A percentile compares a stretch with the other conserved stretches of the same genome.
Evolutionary conservation across 2,797 vertebrate genomes (phyloP).

Genomic region (Phaenicophaeus curvirostris): DNA sequence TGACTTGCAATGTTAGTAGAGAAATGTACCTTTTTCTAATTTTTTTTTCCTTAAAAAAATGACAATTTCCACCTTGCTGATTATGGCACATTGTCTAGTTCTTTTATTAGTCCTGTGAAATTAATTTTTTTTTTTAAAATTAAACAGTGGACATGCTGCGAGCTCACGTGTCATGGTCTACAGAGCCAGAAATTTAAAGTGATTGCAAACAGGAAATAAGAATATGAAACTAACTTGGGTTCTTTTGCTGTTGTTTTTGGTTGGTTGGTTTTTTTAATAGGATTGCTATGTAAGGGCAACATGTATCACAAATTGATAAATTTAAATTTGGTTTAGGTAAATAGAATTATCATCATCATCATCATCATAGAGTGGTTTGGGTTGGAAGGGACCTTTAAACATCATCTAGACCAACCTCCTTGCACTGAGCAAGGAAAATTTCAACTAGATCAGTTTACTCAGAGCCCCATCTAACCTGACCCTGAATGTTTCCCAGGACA

Average conservation of each 20-base stretch:
- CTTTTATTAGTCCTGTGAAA: background rate
- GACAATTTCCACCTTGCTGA: background rate
- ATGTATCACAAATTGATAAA: background rate
- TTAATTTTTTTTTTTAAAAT: background rate
- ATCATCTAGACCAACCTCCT: too few relatives aligned
- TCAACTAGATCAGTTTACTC: too few relatives aligned
- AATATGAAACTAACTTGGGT: background rate
- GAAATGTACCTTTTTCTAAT: background rate
- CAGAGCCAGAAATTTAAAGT: background rate
- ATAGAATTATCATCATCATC: background rate
- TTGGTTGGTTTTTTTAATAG: background rate
- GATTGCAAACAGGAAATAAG: background rate
- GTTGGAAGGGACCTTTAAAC: too few relatives aligned
- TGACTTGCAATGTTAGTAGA: background rate
- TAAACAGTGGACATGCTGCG: background rate
- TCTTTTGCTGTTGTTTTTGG: too few relatives aligned
- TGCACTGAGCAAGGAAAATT: too few relatives aligned
- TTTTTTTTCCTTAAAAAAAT: background rate
- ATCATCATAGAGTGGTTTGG: too few relatives aligned
- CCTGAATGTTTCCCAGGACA: too few relatives aligned
- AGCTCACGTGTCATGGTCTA: fast-evolving
- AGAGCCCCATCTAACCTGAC: too few relatives aligned
- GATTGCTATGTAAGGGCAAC: background rate
- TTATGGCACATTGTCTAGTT: background rate
- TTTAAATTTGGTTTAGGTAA: background rate